phyloP scores from a whole-genome alignment of 1,140 invertebrate species.

The Drosophila ohnishii region DNA sequence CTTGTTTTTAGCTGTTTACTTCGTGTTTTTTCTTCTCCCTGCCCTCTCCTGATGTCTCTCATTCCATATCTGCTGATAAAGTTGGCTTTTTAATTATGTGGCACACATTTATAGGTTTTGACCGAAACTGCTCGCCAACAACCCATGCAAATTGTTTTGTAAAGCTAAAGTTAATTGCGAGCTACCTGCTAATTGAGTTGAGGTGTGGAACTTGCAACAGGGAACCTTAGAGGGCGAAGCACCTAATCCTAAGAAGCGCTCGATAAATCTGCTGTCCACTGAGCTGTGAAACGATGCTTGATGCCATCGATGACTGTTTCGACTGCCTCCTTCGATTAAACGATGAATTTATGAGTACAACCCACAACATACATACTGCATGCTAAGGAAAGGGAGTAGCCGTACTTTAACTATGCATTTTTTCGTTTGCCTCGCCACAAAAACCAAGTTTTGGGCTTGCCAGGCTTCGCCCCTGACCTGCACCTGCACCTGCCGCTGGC shows the following conservation, averaged over 20 bases:
- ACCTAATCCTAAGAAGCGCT: conserved; percentile 25
- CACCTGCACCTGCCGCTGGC: neutral
- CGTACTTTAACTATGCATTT: conserved; percentile 66
- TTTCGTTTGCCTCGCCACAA: conserved; percentile 16
- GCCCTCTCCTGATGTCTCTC: conserved; percentile 11
- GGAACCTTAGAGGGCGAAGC: neutral
- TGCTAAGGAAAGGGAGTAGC: conserved; percentile 21
- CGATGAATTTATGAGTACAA: conserved; percentile 71
- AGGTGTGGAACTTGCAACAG: conserved; percentile 17
- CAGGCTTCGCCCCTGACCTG: neutral
- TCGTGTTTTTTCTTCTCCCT: conserved; percentile 39
- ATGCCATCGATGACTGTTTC: conserved; percentile 43
- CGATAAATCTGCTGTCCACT: conserved; percentile 68
- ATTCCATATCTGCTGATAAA: conserved; percentile 61
- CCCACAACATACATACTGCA: conserved; percentile 9
- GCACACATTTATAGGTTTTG: conserved; percentile 49
- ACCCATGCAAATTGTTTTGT: conserved; percentile 30
- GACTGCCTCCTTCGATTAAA: conserved; percentile 40
- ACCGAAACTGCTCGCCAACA: conserved; percentile 2
- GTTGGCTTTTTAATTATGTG: conserved; percentile 75
- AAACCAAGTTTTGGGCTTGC: conserved; percentile 17
- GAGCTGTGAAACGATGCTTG: conserved; percentile 67
- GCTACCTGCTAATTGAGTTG: conserved; percentile 1
- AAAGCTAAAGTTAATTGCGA: conserved; percentile 15
- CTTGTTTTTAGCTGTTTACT: conserved; percentile 67